Conservation (phyloP, 2,888 invertebrate genomes). For the Microplitis deprimator region DNA sequence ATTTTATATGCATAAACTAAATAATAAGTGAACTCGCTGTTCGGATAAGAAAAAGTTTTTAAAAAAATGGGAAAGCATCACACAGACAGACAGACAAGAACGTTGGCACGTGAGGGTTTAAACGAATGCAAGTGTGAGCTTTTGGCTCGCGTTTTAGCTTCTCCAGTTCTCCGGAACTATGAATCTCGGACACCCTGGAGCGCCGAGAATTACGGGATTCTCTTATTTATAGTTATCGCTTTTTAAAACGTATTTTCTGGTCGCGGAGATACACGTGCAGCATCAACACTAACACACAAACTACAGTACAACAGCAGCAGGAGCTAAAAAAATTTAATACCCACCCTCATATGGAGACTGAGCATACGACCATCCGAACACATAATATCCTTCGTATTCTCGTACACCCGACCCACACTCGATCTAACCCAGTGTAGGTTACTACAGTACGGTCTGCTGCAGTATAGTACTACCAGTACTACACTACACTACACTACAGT, state of each 20-base stretch:
- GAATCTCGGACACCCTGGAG: conserved; percentile 53
- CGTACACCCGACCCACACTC: not conserved
- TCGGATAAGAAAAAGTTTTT: not conserved
- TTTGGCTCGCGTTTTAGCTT: conserved; percentile 19
- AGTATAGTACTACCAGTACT: not conserved
- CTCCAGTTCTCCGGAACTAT: conserved; percentile 44
- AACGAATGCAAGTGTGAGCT: conserved; percentile 20
- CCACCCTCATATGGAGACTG: conserved; percentile 37
- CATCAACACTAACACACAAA: conserved; percentile 18
- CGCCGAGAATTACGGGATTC: conserved; percentile 53
- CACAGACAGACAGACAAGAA: conserved; percentile 4
- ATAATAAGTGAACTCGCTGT: not conserved
- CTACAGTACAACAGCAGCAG: conserved; percentile 19
- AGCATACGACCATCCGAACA: conserved; percentile 19
- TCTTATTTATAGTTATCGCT: conserved; percentile 60
- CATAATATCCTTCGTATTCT: conserved; percentile 18
- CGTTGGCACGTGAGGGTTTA: conserved; percentile 27
- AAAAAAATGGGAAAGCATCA: conserved; percentile 19
- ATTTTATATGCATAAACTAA: not conserved
- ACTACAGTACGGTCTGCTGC: not conserved
- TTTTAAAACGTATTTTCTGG: conserved; percentile 58
- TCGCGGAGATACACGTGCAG: conserved; percentile 47
- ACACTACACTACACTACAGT: not conserved
- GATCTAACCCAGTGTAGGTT: not conserved
- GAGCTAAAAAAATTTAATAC: conserved; percentile 52